A percentile compares a stretch with the other conserved stretches of the same genome.
Evolutionary conservation across 2,113 vertebrate genomes (phyloP).

Genomic region (Xenopus laevis): DNA sequence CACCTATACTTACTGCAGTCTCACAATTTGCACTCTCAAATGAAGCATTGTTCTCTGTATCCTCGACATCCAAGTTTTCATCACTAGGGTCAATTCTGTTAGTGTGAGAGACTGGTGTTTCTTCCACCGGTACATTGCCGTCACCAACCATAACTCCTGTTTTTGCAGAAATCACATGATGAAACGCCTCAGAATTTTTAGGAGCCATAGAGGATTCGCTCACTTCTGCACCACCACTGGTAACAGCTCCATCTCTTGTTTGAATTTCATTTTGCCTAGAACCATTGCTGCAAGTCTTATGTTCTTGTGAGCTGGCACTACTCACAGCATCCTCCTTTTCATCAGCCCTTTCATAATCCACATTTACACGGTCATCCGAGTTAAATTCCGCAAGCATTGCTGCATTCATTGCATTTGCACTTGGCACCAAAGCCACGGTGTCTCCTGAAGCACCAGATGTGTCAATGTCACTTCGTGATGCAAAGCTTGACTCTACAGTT

Average conservation of each 20-base stretch:
- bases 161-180: slow-evolving; percentile 28
- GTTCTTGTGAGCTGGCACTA: slow-evolving; percentile 69
- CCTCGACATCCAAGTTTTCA: slow-evolving; percentile 49
- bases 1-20: slow-evolving; percentile 20
- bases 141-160: slow-evolving; percentile 45
- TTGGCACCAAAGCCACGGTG: slow-evolving; percentile 25
- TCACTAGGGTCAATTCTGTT: slow-evolving; percentile 51
- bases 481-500: slow-evolving; percentile 56
- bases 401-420: background rate
- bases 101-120: slow-evolving; percentile 68
- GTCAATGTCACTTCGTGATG: slow-evolving; percentile 63
- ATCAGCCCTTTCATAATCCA: slow-evolving; percentile 61
- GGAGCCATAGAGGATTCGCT: slow-evolving; percentile 50
- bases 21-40: slow-evolving; percentile 34
- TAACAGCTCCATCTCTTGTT: slow-evolving; percentile 61
- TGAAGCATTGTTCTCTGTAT: slow-evolving; percentile 46
- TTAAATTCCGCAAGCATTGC: slow-evolving; percentile 50
- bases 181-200: slow-evolving; percentile 52
- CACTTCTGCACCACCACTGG: slow-evolving; percentile 68
- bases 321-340: slow-evolving; percentile 76
- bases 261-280: slow-evolving; percentile 47
- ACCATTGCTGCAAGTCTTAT: slow-evolving; percentile 48
- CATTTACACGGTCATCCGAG: slow-evolving; percentile 44
- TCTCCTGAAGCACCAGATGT: slow-evolving; percentile 65
- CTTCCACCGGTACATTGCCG: slow-evolving; percentile 40